A percentile compares a stretch with the other conserved stretches of the same genome.
These are phyloP conservation scores for Pseudochirops cupreus DNA, from an alignment of 2,797 vertebrate genomes.

Conservation along the genomic window DNA sequence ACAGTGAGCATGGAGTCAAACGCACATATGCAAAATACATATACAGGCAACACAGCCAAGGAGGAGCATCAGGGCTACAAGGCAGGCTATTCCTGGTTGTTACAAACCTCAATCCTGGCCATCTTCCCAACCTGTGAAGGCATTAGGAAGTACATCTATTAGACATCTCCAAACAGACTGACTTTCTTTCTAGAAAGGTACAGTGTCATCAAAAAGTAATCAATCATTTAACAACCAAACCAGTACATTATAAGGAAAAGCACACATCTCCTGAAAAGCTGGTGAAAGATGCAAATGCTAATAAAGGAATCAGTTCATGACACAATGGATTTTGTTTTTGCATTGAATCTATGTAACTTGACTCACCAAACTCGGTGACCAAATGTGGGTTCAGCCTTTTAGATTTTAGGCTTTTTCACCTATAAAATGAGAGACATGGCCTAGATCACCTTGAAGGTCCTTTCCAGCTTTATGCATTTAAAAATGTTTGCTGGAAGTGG, in stretches of 20 bases:
- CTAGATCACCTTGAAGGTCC: neutral
- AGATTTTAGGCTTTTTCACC: neutral
- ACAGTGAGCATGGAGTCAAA: slow-evolving; percentile 77
- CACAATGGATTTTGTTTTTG: neutral
- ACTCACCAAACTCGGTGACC: neutral
- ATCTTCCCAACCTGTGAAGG: slow-evolving; percentile 92
- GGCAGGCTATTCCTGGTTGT: slow-evolving; percentile 76
- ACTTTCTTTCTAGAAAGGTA: slow-evolving; percentile 73
- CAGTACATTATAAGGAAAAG: slow-evolving; percentile 60
- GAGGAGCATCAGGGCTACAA: slow-evolving; percentile 77
- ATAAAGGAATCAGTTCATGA: neutral
- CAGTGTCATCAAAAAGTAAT: slow-evolving; percentile 67
- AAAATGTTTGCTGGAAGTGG: neutral
- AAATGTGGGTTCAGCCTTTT: neutral
- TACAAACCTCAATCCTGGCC: slow-evolving; percentile 92
- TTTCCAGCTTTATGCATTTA: neutral
- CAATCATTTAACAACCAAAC: slow-evolving; percentile 63
- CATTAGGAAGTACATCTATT: slow-evolving; percentile 87
- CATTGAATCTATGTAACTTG: neutral
- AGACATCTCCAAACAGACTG: slow-evolving; percentile 83
- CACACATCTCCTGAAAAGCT: slow-evolving; percentile 36
- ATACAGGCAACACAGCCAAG: slow-evolving; percentile 67
- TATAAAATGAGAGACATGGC: neutral
- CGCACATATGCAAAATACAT: slow-evolving; percentile 72
- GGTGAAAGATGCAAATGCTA: neutral